Conservation (phyloP, 2,113 vertebrate species). For the Aptenodytes patagonicus region DNA sequence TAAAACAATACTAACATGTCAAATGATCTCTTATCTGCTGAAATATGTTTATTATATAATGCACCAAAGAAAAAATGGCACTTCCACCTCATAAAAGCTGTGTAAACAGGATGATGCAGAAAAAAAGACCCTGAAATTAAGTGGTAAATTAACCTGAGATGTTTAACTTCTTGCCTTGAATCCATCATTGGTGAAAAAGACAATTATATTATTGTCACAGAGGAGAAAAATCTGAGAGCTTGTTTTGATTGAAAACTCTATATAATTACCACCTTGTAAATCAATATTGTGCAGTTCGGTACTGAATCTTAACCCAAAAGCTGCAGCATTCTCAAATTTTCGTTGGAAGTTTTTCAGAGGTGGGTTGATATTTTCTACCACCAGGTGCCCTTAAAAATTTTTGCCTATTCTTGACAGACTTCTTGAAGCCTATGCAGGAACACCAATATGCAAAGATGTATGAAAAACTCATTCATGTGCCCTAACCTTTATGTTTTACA, state of each 20-base stretch:
- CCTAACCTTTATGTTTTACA: not conserved
- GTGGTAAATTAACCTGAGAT: not conserved
- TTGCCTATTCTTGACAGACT: not conserved
- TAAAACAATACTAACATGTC: not conserved
- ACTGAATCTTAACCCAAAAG: not conserved
- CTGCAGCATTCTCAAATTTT: not conserved
- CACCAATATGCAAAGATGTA: not conserved
- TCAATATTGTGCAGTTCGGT: not conserved
- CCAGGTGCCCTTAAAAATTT: not conserved
- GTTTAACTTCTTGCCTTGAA: not conserved
- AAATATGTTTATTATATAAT: not conserved
- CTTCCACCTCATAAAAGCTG: not conserved
- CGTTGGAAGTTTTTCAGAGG: not conserved
- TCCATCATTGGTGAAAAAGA: not conserved
- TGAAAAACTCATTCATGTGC: not conserved
- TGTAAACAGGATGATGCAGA: not conserved
- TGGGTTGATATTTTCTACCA: not conserved
- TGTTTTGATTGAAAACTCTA: constrained; percentile 1
- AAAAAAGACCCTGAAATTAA: not conserved
- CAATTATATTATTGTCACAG: not conserved
- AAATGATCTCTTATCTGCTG: not conserved
- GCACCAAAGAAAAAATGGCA: not conserved
- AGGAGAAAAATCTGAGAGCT: not conserved
- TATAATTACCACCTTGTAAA: not conserved
- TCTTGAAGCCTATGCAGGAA: not conserved